Evolutionary conservation across 2,797 vertebrate genomes (phyloP), one percentile per base, ranked within the genome.

Genomic region (Poeciliopsis gracilis): DNA sequence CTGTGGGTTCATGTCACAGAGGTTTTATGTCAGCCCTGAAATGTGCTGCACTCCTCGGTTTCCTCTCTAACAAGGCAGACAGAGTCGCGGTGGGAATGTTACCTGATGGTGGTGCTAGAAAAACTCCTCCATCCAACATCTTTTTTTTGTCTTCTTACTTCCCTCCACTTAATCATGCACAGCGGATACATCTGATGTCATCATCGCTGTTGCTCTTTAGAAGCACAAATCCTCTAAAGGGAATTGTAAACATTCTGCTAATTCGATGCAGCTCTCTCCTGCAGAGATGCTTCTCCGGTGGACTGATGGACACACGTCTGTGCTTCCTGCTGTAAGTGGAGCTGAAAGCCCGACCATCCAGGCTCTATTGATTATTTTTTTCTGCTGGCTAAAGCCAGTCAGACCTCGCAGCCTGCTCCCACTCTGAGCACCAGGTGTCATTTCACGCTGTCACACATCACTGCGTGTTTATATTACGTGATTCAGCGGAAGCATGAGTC

Each of bases 341-440:
- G 73, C 87, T 86, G 63, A 87, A 88, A 86, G 83, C 87, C 12
- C 16, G 43, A 53, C 72, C 66, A 77, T 74, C 46, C 82, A 84
- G 66, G 76, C 61, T 6, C 1, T 82, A 90, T 89, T 84, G 87
- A 86, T 70, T 28, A 13, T 69, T 70, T 70, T 66, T 66, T 23
- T 53, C 43, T 49, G 0, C 46, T 51, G 71, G 63, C 70, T 79
- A 23, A 79, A 80, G 77, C 59, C 66, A 11, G 79, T 77, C 43
- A 9, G 55, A 46, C 72, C 72, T 80, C 25, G 2, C 5, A n/a
- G 67, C 67, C 41, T 46, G 5, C 41, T 45, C 41, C 23, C 51
- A 1, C 77, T 70, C 79, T 38, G 76, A 88, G 73, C 85, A 38
- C 76, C 79, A 76, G 73, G 82, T 83, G 72, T 88, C 83, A 72